Evolutionary conservation across 2,797 vertebrate species (phyloP).

Genomic region (Anisognathus igniventris): DNA sequence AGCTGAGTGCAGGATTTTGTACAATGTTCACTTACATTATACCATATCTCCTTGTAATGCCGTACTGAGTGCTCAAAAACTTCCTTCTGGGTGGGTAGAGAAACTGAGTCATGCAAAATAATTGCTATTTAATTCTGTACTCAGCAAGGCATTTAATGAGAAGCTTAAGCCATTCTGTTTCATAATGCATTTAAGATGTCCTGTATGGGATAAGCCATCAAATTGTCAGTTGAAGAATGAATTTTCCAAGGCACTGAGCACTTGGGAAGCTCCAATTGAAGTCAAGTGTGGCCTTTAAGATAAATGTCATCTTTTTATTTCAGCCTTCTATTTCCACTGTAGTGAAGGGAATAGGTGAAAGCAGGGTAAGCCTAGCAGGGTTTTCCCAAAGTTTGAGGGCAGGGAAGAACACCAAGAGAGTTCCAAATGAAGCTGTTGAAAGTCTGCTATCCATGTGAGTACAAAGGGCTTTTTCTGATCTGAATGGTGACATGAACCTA

Average conservation of each 20-base stretch:
- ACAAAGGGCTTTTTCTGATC: background rate
- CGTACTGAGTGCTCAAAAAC: background rate
- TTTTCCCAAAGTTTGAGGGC: background rate
- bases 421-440: background rate
- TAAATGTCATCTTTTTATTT: background rate
- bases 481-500: background rate
- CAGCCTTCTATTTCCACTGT: background rate
- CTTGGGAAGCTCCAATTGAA: background rate
- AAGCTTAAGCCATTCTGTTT: background rate
- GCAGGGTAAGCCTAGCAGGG: background rate
- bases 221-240: background rate
- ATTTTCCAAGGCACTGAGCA: background rate
- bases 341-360: background rate
- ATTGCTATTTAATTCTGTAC: background rate
- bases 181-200: background rate
- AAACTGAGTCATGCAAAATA: slow-evolving; percentile 36
- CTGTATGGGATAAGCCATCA: background rate
- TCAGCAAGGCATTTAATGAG: background rate
- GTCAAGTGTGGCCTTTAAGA: background rate
- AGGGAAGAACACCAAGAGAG: background rate
- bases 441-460: background rate
- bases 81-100: background rate
- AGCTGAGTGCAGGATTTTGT: background rate
- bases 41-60: background rate
- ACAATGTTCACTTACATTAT: background rate